phyloP scores from a whole-genome alignment of 2,113 vertebrate genomes.

The Amphiprion percula region DNA sequence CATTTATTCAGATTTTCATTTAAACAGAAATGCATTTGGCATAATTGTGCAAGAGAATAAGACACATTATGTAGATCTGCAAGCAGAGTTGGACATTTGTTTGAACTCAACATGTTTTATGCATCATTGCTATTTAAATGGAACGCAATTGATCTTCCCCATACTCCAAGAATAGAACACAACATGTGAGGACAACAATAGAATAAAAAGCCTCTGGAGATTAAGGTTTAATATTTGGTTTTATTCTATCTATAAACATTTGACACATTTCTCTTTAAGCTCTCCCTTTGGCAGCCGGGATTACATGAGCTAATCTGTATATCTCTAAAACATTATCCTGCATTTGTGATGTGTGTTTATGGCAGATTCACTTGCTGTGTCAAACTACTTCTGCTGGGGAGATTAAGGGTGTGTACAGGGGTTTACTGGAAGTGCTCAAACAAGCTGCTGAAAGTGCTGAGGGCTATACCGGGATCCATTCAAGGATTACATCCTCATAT shows the following conservation, averaged over 20 bases:
- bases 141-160: slow-evolving; percentile 1
- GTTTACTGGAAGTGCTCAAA: slow-evolving; percentile 83
- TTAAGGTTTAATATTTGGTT: slow-evolving; percentile 78
- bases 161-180: slow-evolving; percentile 45
- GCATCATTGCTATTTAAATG: slow-evolving; percentile 1
- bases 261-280: slow-evolving; percentile 78
- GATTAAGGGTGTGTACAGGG: slow-evolving; percentile 81
- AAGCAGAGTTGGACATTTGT: too few relatives aligned
- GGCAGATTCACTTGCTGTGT: slow-evolving; percentile 74
- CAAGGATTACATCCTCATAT: slow-evolving; percentile 82
- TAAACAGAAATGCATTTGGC: too few relatives aligned
- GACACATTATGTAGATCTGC: too few relatives aligned
- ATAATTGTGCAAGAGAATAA: too few relatives aligned
- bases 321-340: slow-evolving; percentile 85
- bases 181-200: slow-evolving; percentile 54
- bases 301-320: slow-evolving; percentile 84
- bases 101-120: not conserved
- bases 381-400: slow-evolving; percentile 78
- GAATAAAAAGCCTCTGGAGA: slow-evolving; percentile 42
- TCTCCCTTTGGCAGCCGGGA: slow-evolving; percentile 78
- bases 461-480: slow-evolving; percentile 75
- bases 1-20: not conserved
- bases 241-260: slow-evolving; percentile 80
- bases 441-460: slow-evolving; percentile 78
- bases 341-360: slow-evolving; percentile 77